Evolutionary conservation across 2,113 vertebrate species (phyloP).

Genomic region (Loxodonta africana): DNA sequence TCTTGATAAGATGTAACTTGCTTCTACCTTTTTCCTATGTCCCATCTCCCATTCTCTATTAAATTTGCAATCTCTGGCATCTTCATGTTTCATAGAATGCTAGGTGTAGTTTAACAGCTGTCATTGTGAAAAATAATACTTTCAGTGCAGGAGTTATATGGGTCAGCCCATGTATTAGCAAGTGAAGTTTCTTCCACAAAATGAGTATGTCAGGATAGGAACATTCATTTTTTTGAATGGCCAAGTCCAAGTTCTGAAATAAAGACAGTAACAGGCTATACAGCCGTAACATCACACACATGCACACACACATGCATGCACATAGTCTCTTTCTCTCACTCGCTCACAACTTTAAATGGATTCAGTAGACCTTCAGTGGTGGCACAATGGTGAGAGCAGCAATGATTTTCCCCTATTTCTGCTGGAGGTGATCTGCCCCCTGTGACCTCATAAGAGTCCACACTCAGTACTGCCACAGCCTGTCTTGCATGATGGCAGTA

Average conservation of each 20-base stretch:
- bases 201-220: conserved; percentile 61
- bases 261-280: not conserved
- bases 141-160: conserved; percentile 57
- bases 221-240: not conserved
- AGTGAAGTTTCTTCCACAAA: conserved; percentile 68
- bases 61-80: conserved; percentile 20
- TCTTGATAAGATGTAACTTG: not conserved
- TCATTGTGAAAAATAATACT: conserved; percentile 64
- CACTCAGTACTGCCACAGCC: too few species aligned
- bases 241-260: conserved; percentile 16
- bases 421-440: not conserved
- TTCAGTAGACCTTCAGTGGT: not conserved
- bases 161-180: conserved; percentile 45
- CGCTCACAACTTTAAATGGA: not conserved
- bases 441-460: not conserved
- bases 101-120: conserved; percentile 40
- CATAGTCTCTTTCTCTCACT: too few species aligned
- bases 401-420: not conserved
- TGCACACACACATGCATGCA: not conserved
- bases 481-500: not conserved
- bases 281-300: not conserved
- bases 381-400: not conserved
- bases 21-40: conserved; percentile 6
- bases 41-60: not conserved
- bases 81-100: not conserved